Conservation (phyloP, 2,113 vertebrate genomes). For the Psittacus erithacus region DNA sequence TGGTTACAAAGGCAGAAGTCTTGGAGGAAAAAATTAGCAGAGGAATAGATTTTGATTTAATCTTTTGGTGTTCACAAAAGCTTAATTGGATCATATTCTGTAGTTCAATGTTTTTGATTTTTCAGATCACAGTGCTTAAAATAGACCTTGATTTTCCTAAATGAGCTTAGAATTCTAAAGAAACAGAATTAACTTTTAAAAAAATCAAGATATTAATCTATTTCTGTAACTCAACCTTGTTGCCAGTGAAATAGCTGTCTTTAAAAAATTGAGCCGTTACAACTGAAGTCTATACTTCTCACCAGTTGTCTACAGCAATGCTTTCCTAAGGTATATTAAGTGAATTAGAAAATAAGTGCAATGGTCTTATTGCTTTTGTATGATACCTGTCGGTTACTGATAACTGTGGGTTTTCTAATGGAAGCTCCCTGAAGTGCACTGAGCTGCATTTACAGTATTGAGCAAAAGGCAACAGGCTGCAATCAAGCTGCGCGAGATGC, state of each 20-base stretch:
- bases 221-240: conserved; percentile 31
- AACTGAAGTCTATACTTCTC: not conserved
- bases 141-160: conserved; percentile 33
- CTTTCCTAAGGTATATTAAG: not conserved
- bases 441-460: not conserved
- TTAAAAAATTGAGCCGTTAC: not conserved
- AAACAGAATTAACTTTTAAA: not conserved
- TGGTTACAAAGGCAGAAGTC: not conserved
- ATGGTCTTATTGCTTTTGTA: not conserved
- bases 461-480: not conserved
- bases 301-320: not conserved
- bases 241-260: not conserved
- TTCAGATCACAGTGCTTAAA: conserved; percentile 47
- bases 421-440: not conserved
- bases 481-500: not conserved
- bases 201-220: conserved; percentile 10
- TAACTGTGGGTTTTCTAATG: not conserved
- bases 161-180: conserved; percentile 42
- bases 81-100: not conserved
- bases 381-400: not conserved
- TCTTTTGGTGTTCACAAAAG: not conserved
- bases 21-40: not conserved
- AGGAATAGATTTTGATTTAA: not conserved
- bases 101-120: conserved; percentile 37
- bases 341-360: not conserved